Base-by-base conservation (phyloP, 1,140 invertebrate genomes). In the Heterodera schachtii region DNA sequence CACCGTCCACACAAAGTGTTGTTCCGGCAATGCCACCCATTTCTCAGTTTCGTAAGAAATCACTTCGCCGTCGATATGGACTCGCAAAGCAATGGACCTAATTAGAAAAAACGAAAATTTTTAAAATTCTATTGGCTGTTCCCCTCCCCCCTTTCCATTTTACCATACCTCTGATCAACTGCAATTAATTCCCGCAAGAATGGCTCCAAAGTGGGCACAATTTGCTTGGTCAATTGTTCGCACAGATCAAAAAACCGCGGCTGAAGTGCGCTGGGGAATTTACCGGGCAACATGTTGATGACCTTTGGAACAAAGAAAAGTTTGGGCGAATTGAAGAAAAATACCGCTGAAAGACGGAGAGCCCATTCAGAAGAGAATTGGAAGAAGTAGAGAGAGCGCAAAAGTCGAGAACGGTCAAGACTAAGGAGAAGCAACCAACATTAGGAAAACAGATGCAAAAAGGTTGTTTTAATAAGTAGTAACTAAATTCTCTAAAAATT, bases 241-340 rank as follows among this genome's bases (percentile, higher is more conserved):
- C 82, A 83, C 13, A 79, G 44, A 81, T 83, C 82, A 57, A 83
- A 83, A 44, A 73, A 83, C 47, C 80, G 44, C 46, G 82, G 78
- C 46, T 83, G 82, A 41, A 83, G 67, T 9, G 75, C 64, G 9
- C 69, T 64, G 1, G 81, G 82, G 71, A 84, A 78, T 84, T 83
- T 83, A 21, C 82, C 82, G 2, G 71, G 31, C 16, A 81, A 64
- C 43, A 83, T 64, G 57, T 83, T 83, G 19, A 83, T 79, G 41
- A 80, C 79, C n/a, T 76, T 19, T 9, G 7, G 46, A n/a, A 21
- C 11, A 11, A 44, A 41, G 31, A 74, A 60, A 60, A 16, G 16
- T 64, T 5, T 2, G 16, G 2, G 31, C 31, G 31, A 52, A 49
- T 13, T 44, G 44, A 6, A 16, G 57, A 21, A 43, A 44, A 31